phyloP scores from a whole-genome alignment of 2,113 vertebrate species.

The Engystomops pustulosus region DNA sequence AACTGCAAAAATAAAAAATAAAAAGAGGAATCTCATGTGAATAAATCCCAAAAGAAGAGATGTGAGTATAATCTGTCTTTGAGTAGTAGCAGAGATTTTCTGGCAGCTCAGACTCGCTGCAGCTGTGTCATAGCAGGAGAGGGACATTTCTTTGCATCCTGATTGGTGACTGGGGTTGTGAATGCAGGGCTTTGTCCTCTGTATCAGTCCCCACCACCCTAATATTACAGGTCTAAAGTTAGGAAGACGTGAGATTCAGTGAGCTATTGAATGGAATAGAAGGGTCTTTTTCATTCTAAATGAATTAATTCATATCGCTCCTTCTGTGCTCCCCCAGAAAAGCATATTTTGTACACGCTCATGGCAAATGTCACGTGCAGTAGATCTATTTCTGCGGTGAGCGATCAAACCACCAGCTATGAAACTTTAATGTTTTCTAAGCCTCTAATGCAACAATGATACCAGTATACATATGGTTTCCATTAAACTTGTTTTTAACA shows the following conservation, averaged over 20 bases:
- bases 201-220: conserved; percentile 55
- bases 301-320: conserved; percentile 36
- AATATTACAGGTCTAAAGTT: conserved; percentile 58
- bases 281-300: conserved; percentile 46
- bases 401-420: conserved; percentile 15
- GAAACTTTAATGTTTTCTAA: conserved; percentile 36
- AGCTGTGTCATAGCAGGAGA: conserved; percentile 24
- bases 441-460: conserved; percentile 49
- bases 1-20: not conserved
- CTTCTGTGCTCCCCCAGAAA: not conserved
- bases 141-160: conserved; percentile 1
- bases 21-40: not conserved
- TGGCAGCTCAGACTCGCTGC: conserved; percentile 8
- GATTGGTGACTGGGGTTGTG: conserved; percentile 37
- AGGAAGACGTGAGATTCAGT: conserved; percentile 43
- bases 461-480: conserved; percentile 53
- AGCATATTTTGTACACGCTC: conserved; percentile 16
- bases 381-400: conserved; percentile 5
- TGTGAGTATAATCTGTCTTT: not conserved
- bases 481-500: conserved; percentile 42
- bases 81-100: conserved; percentile 13
- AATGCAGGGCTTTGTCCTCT: conserved; percentile 55
- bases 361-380: conserved; percentile 1
- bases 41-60: not conserved
- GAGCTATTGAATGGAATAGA: conserved; percentile 35